Evolutionary conservation across 2,888 invertebrate genomes (phyloP), one percentile per base, ranked within the genome.

Genomic region (Tetranychus truncatus): DNA sequence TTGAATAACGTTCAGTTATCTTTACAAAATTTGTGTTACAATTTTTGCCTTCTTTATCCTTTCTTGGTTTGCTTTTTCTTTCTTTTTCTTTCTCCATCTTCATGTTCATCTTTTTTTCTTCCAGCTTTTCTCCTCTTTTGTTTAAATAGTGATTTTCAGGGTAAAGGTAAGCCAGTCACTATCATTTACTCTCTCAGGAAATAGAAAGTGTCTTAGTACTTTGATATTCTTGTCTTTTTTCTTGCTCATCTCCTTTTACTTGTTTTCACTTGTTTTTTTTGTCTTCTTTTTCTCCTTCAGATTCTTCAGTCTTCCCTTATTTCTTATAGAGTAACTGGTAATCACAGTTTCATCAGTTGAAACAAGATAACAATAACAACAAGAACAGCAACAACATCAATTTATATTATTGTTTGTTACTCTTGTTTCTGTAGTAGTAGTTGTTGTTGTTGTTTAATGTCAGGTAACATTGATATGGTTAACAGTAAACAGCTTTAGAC

Each of bases 321-420:
- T 15, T 55, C 55, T 55, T 55, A 55, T 55, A 55, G 55, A 55
- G 11, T 55, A 55, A 55, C 55, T 55, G 55, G 55, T 55, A 55
- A 55, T 55, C 55, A 55, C 55, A 55, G 55, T 55, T 55, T 9
- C 55, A 55, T 55, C 55, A 55, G 55, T 55, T 55, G 55, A 55
- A 55, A 55, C 55, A 55, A 55, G 55, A 55, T 55, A 55, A 55
- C 55, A 55, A 55, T 15, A 55, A 55, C 15, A 55, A 55, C 15
- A 55, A 55, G 9, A 55, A 55, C 55, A 55, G 55, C 3, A 55
- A 55, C 55, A 55, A 55, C 55, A 55, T 55, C 55, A 55, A 55
- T 55, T 55, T 55, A 55, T 55, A 55, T 55, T 55, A 55, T 55
- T 55, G 55, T 55, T 55, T 55, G 55, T 55, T 55, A 55, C 55